Percentiles rank a stretch among this genome's conserved stretches.
Evolutionary conservation across 2,888 invertebrate genomes (phyloP).

Genomic region (Drosophila macrothrix): DNA sequence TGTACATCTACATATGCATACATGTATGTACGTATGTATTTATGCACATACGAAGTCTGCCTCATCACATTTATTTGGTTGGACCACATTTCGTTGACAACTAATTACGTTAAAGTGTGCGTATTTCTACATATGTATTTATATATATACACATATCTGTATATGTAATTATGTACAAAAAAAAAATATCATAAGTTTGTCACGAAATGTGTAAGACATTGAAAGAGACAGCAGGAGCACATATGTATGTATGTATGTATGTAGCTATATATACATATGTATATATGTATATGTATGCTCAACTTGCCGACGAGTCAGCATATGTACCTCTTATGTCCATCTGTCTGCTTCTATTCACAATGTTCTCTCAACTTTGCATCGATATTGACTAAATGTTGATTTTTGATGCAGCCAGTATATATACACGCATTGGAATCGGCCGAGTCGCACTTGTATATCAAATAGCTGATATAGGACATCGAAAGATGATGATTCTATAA

Average conservation of each 20-base stretch:
- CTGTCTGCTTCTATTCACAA: background rate
- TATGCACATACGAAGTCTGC: background rate
- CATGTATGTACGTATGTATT: slow-evolving; percentile 1
- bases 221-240: background rate
- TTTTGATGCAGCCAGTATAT: background rate
- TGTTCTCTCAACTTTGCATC: background rate
- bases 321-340: background rate
- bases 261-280: too few relatives aligned
- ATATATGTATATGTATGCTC: background rate
- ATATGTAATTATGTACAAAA: background rate
- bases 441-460: background rate
- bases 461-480: background rate
- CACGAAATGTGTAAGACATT: background rate
- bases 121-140: background rate
- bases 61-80: background rate
- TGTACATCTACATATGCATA: background rate
- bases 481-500: background rate
- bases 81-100: slow-evolving; percentile 13
- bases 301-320: background rate
- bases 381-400: background rate
- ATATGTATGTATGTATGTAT: background rate
- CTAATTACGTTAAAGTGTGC: slow-evolving; percentile 8
- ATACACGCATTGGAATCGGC: background rate
- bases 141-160: background rate
- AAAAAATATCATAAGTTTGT: background rate